Conservation (phyloP, 2,888 invertebrate genomes). For the Hofmannophila pseudospretella region DNA sequence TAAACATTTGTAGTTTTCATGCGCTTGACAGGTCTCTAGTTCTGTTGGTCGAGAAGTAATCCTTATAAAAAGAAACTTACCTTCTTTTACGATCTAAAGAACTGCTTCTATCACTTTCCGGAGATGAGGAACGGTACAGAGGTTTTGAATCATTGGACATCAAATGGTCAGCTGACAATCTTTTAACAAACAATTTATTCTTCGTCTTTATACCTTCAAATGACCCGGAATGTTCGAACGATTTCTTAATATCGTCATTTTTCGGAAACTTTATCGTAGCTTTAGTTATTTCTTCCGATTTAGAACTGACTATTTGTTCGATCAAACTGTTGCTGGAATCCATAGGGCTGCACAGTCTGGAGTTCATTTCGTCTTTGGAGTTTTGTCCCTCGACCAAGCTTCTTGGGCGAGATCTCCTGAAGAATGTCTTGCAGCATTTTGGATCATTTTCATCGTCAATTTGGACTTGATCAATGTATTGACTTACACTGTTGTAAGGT, state of each 20-base stretch:
- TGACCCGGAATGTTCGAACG: conserved; percentile 67
- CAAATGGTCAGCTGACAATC: conserved; percentile 69
- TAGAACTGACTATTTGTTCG: conserved; percentile 52
- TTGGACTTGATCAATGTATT: conserved; percentile 31
- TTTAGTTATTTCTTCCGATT: conserved; percentile 65
- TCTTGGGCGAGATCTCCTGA: conserved; percentile 62
- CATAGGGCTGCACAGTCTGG: conserved; percentile 58
- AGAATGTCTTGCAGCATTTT: conserved; percentile 66
- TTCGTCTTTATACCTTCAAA: conserved; percentile 69
- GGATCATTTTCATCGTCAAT: conserved; percentile 55
- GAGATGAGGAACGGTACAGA: conserved; percentile 61
- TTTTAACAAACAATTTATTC: conserved; percentile 66
- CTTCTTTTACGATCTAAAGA: conserved; percentile 67
- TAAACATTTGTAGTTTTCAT: no score
- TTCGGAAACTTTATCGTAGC: conserved; percentile 64
- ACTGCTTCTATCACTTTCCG: conserved; percentile 69
- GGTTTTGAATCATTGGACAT: conserved; percentile 63
- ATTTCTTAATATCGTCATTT: conserved; percentile 52
- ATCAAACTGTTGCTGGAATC: conserved; percentile 56
- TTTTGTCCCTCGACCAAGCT: conserved; percentile 54
- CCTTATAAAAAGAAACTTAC: no score
- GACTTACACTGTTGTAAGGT: conserved; percentile 34
- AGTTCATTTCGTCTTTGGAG: conserved; percentile 46
- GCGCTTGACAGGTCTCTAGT: no score
- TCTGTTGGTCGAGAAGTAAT: no score